phyloP scores from a whole-genome alignment of 2,113 vertebrate genomes.

The Hippocampus abdominalis region DNA sequence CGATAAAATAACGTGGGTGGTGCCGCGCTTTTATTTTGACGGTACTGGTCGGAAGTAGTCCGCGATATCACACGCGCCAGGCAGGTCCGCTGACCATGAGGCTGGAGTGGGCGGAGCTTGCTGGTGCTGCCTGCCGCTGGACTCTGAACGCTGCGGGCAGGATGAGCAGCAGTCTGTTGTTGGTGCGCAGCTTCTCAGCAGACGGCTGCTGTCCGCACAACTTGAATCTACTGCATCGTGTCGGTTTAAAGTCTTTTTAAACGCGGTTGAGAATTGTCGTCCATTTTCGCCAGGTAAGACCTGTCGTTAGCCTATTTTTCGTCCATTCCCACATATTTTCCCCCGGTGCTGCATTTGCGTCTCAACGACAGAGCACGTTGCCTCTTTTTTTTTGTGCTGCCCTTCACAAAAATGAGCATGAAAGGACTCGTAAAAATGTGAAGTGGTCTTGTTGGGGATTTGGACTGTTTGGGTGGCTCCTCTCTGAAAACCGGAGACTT shows the following conservation, averaged over 20 bases:
- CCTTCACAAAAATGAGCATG: not conserved
- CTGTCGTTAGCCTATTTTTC: constrained; percentile 38
- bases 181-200: not conserved
- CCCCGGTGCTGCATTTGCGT: not conserved
- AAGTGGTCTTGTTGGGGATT: constrained; percentile 31
- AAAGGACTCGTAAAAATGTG: constrained; percentile 20
- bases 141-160: constrained; percentile 35
- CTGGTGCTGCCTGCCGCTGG: constrained; percentile 27
- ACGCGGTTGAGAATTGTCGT: not conserved
- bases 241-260: not conserved
- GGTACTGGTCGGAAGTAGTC: not conserved
- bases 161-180: constrained; percentile 37
- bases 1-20: not conserved
- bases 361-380: not conserved
- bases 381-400: constrained; percentile 6
- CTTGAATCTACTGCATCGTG: constrained; percentile 21
- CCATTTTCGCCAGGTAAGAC: constrained; percentile 31
- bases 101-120: constrained; percentile 21
- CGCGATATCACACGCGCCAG: not conserved
- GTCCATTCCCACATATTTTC: not conserved
- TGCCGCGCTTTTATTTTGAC: constrained; percentile 40
- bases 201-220: constrained; percentile 1
- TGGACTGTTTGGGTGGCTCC: constrained; percentile 22
- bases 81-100: constrained; percentile 35
- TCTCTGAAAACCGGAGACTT: constrained; percentile 13